phyloP scores from a whole-genome alignment of 2,113 vertebrate genomes.

The Micronycteris hirsuta region DNA sequence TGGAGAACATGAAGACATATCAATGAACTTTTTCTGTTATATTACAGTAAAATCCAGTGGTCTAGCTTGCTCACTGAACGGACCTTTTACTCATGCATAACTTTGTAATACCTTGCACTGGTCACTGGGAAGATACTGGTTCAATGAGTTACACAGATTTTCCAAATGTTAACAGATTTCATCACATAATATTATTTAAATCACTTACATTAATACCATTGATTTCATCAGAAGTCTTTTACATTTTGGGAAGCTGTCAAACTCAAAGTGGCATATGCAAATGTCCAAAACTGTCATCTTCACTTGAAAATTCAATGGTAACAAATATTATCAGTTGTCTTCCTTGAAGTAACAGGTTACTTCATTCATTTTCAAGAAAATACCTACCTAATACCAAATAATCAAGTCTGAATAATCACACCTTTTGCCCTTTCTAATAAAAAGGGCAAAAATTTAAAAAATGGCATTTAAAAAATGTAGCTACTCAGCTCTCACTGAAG shows the following conservation, averaged over 20 bases:
- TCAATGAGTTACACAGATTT: neutral
- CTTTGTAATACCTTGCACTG: neutral
- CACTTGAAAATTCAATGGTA: neutral
- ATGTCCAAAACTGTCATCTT: neutral
- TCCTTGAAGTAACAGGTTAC: neutral
- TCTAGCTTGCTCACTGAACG: neutral
- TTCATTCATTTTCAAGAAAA: slow-evolving; percentile 20
- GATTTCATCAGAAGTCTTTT: slow-evolving; percentile 6
- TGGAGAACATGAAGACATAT: neutral
- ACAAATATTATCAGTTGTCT: neutral
- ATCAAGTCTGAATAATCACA: slow-evolving; percentile 12
- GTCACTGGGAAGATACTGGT: neutral
- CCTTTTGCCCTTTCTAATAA: neutral
- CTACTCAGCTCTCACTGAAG: neutral
- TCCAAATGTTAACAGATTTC: neutral
- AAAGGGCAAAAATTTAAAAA: neutral
- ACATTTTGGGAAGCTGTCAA: neutral
- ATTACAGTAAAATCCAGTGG: neutral
- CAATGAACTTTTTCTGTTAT: neutral
- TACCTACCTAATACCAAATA: neutral
- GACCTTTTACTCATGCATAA: neutral
- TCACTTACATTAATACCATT: neutral
- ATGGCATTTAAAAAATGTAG: neutral
- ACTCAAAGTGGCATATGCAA: neutral
- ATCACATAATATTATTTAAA: neutral